phyloP scores from a whole-genome alignment of 2,797 vertebrate genomes.

The Philypnodon macrostomus region DNA sequence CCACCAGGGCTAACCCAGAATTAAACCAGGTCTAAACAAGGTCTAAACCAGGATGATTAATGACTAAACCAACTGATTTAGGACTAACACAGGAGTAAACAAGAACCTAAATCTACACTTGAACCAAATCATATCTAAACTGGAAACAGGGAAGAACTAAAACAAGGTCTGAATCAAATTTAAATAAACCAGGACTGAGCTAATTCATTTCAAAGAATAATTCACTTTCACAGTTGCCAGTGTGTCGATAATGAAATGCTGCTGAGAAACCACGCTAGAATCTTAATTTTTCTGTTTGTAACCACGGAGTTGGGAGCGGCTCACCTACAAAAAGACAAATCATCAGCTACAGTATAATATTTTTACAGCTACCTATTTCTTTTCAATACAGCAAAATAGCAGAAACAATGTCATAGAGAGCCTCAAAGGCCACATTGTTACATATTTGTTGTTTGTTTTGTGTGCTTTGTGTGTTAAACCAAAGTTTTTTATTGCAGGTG shows the following conservation, averaged over 20 bases:
- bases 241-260: neutral
- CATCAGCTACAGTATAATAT: neutral
- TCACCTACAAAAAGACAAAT: neutral
- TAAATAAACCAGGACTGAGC: too few relatives aligned
- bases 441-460: conserved; percentile 1
- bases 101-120: too few relatives aligned
- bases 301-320: neutral
- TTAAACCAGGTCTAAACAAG: too few relatives aligned
- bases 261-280: neutral
- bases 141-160: too few relatives aligned
- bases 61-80: too few relatives aligned
- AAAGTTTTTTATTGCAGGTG: neutral
- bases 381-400: neutral
- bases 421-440: neutral
- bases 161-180: too few relatives aligned
- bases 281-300: neutral
- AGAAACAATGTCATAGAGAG: neutral
- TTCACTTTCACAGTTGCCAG: neutral
- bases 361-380: neutral
- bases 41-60: too few relatives aligned
- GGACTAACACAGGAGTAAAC: too few relatives aligned
- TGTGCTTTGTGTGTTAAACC: neutral
- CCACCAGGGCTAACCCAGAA: too few relatives aligned
- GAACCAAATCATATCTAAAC: too few relatives aligned
- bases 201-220: neutral